Evolutionary conservation across 1,140 invertebrate genomes (phyloP), one percentile per base, ranked within the genome.

Genomic region (Wiebesia pumilae): DNA sequence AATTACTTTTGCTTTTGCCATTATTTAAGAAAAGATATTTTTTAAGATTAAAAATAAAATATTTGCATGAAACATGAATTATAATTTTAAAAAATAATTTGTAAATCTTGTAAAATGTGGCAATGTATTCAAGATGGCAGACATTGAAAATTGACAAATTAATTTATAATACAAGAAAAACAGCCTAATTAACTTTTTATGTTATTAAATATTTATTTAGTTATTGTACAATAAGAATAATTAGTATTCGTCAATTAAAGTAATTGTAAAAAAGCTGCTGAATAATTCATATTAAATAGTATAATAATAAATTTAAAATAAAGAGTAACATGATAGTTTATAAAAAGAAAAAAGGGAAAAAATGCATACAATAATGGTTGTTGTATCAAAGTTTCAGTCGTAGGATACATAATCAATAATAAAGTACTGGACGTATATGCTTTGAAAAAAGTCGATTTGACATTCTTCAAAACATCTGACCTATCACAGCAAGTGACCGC

Each of bases 401-500:
- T 81, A 73, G 21, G 40, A 81, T 69, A 81, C 78, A 40, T 43
- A 73, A 78, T 84, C 43, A 43, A 83, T 83, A 69, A 67, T 75
- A 83, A 73, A 83, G 33, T 83, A 38, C 21, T 67, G 81, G 43
- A 84, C 71, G n/a, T 78, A 33, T 78, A 2, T 35, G n/a, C 7
- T 62, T 78, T n/a, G 71, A 78, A 78, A 47, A 58, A 77, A 75
- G 40, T 12, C 30, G 10, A 62, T 79, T 77, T 51, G 10, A 78
- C 27, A 65, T 75, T 67, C 43, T 80, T 91, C 89, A 94, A 86
- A 92, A 93, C 88, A 93, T 93, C 67, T 92, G 93, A 38, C 93
- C 92, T 88, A 94, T 93, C 81, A 94, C 92, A 87, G 93, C 90
- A 65, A 93, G 90, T 10, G 93, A 92, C 71, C 93, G 89, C 16